Conservation (phyloP, 2,888 invertebrate species). For the Sepiola atlantica region DNA sequence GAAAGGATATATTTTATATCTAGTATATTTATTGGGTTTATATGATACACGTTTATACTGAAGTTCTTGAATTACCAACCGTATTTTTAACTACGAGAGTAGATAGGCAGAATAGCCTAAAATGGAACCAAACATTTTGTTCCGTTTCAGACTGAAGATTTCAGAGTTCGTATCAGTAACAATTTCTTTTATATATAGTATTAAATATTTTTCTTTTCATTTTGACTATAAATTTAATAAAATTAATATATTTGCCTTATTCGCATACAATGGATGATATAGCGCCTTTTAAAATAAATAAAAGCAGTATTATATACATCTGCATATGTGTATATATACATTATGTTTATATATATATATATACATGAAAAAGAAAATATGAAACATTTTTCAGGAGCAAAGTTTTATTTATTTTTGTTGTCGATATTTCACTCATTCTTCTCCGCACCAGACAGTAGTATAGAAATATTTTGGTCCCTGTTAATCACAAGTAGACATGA, state of each 20-base stretch:
- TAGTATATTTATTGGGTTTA: constrained; percentile 19
- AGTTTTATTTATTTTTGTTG: too few species aligned
- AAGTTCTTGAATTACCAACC: not conserved
- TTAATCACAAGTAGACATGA: too few species aligned
- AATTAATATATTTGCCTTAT: constrained; percentile 32
- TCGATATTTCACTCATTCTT: too few species aligned
- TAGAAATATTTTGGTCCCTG: too few species aligned
- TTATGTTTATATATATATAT: not conserved
- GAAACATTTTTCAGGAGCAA: too few species aligned
- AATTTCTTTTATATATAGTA: not conserved
- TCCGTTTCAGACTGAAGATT: not conserved
- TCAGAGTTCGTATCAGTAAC: not conserved
- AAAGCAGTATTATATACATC: not conserved
- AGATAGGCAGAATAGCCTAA: not conserved
- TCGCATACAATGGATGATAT: not conserved
- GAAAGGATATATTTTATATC: not conserved
- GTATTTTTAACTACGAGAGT: not conserved
- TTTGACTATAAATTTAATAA: constrained; percentile 19
- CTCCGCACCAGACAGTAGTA: too few species aligned
- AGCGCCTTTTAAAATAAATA: constrained; percentile 12
- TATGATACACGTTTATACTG: not conserved
- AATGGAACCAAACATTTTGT: not conserved
- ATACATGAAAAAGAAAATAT: not conserved
- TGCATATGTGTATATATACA: not conserved
- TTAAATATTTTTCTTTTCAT: not conserved